Base-by-base conservation (phyloP, 1,140 invertebrate species). In the Pteromalus puparum region DNA sequence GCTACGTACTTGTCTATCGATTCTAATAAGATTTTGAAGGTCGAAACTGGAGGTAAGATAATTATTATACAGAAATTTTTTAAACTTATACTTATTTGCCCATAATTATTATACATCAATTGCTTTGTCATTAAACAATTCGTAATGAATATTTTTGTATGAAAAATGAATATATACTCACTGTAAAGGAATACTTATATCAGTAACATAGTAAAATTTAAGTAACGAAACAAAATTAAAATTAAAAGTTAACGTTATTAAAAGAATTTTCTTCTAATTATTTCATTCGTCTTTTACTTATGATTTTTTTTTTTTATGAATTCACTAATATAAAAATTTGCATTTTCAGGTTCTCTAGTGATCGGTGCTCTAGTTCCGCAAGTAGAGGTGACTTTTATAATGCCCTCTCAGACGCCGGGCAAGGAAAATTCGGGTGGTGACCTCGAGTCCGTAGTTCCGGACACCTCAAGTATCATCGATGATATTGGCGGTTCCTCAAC, bases 301-400 rank as follows among this genome's bases (percentile, higher is more conserved):
- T 24, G 5, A 26, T 72, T 72, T 72, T 72, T 28, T 72, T 2
- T 7, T n/a, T n/a, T n/a, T n/a, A 30, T 2, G 6, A 34, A 34
- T 34, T 34, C 5, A 5, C 34, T 5, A 34, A 34, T 34, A 5
- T 18, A 53, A 53, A 76, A 28, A 28, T 53, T 48, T 61, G 24
- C 13, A 61, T 21, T 70, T 83, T 48, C 13, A 85, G 84, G 96
- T 86, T 96, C 95, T 10, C 90, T 97, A 80, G 95, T 96, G 38
- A 91, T 97, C 30, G 97, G 96, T 12, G 94, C 96, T 48, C 93
- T 97, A 72, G 94, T 98, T 81, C 96, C 97, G 21, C 97, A 98
- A 91, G 94, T 98, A 10, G 97, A 98, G 93, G 93, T 98, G 65
- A 98, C 97, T 0, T 94, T 98, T 85, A 96, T 98, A 72, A 97